phyloP scores from a whole-genome alignment of 2,888 invertebrate genomes.

The Patella caerulea region DNA sequence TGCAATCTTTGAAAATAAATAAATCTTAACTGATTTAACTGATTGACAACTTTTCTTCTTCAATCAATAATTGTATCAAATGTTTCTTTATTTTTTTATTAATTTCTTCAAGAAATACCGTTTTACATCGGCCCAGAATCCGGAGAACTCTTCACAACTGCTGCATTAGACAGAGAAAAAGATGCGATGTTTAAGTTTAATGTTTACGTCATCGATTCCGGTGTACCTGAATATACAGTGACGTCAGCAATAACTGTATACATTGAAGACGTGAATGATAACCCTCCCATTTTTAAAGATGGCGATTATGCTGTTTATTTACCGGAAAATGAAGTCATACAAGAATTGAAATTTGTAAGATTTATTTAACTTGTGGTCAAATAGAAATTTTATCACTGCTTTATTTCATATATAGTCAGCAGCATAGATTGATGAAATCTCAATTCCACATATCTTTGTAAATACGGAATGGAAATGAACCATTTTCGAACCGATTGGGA shows the following conservation, averaged over 20 bases:
- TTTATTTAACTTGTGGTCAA: neutral
- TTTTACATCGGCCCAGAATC: conserved; percentile 12
- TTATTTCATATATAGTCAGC: no score
- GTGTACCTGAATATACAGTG: conserved; percentile 15
- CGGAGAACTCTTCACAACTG: conserved; percentile 7
- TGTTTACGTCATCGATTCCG: conserved; percentile 14
- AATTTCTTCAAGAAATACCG: neutral
- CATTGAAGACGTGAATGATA: conserved; percentile 19
- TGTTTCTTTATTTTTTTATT: no score
- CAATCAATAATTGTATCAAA: no score
- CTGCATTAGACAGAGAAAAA: conserved; percentile 13
- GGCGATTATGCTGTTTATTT: conserved; percentile 9
- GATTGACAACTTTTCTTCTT: no score
- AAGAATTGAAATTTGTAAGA: neutral
- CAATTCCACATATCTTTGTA: no score
- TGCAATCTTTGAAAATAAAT: no score
- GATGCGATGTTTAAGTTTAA: neutral
- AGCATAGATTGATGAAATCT: no score
- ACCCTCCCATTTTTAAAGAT: conserved; percentile 11
- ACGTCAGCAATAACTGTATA: conserved; percentile 6
- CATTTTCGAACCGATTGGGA: no score
- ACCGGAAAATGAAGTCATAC: conserved; percentile 3
- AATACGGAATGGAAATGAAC: no score
- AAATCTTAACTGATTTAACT: no score
- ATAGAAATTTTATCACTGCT: no score